Percentiles rank a stretch among this genome's conserved stretches.
phyloP scores from a whole-genome alignment of 1,140 invertebrate genomes.

The Elysia chlorotica region DNA sequence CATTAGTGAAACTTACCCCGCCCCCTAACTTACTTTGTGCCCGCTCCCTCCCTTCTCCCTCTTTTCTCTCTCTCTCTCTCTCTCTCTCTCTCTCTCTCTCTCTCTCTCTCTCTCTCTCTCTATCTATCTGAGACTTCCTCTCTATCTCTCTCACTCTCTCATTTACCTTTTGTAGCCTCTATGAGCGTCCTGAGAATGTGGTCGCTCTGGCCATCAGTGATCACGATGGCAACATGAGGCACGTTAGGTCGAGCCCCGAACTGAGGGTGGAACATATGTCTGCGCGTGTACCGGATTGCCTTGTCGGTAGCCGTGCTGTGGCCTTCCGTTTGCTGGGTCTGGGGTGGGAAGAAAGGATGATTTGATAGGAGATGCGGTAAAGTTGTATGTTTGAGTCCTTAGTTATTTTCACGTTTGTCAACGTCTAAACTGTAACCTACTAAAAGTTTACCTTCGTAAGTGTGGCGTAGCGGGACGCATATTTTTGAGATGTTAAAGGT shows the following conservation, averaged over 20 bases:
- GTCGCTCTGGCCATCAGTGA: slow-evolving; percentile 51
- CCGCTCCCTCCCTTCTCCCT: not conserved
- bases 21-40: not conserved
- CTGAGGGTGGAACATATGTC: slow-evolving; percentile 30
- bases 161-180: slow-evolving; percentile 27
- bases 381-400: no score
- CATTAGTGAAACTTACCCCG: no score
- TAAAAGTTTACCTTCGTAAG: no score
- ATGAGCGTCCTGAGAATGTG: slow-evolving; percentile 37
- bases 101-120: not conserved
- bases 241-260: slow-evolving; percentile 34
- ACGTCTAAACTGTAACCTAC: no score
- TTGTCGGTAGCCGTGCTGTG: slow-evolving; percentile 25
- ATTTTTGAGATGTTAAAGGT: no score
- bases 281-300: slow-evolving; percentile 34
- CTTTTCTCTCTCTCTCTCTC: not conserved
- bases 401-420: no score
- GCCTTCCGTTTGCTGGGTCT: slow-evolving; percentile 3
- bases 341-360: not conserved
- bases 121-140: not conserved
- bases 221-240: slow-evolving; percentile 39
- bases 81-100: not conserved
- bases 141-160: not conserved
- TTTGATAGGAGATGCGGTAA: no score
- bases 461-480: no score